Base-by-base conservation (phyloP, 2,113 vertebrate genomes). In the Suncus etruscus region DNA sequence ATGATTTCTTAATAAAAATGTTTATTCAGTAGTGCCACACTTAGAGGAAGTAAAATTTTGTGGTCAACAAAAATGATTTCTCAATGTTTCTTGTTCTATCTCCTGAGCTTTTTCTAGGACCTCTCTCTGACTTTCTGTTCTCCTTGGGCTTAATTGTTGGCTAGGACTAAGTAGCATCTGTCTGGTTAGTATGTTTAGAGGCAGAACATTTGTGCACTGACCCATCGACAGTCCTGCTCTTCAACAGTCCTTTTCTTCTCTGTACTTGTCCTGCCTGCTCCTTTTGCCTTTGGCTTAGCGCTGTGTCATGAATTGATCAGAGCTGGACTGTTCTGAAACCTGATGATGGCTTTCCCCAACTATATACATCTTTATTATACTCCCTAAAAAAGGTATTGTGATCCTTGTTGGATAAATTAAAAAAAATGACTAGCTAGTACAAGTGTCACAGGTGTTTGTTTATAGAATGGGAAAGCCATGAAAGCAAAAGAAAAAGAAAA, bases 61-160 rank as follows among this genome's bases (percentile, higher is more conserved):
- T 73, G 74, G 74, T 89, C 86, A 1, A 48, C 83, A 70, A 78
- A 50, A 78, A 81, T 77, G 90, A 84, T 93, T 90, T 92, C 94
- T 79, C 84, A 81, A 24, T 65, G 39, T 68, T 87, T 80, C 70
- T 92, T 18, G 15, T 0, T 74, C 75, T 85, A 5, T 89, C 68
- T 75, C 47, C 27, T 66, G 79, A 91, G 82, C 82, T 85, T 39
- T 82, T 85, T 29, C 16, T 27, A 51, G 65, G 50, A 69, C 90
- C 83, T 86, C 69, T 47, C 83, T 86, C 69, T 47, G 0, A 25
- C 47, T 95, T 91, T 93, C 91, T 93, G 69, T 90, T 88, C 88
- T 63, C 27, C 83, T n/a, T 76, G 77, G 83, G 76, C 68, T 27
- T 74, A 25, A 0, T 31, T 69, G 91, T 83, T 91, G 45, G 58